Evolutionary conservation across 2,797 vertebrate genomes (phyloP).

Genomic region (Esox lucius): DNA sequence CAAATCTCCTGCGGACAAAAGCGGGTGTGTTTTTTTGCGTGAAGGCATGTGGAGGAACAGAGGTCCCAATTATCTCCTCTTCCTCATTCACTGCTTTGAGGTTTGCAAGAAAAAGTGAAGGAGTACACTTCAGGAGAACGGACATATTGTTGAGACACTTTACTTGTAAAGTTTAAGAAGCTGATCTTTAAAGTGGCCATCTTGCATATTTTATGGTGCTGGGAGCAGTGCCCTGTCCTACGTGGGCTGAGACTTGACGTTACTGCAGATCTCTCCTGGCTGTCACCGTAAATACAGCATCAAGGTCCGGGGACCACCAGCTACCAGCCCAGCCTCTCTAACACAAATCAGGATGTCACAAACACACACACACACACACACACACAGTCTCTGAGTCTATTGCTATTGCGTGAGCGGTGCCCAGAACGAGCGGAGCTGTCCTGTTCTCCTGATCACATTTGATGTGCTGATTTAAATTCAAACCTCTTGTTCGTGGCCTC

Average conservation of each 20-base stretch:
- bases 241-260: background rate
- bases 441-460: conserved; percentile 19
- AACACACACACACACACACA: background rate
- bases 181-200: background rate
- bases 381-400: background rate
- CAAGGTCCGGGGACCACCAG: background rate
- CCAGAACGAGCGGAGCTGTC: background rate
- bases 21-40: background rate
- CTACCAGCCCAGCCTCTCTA: background rate
- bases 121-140: background rate
- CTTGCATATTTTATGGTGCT: background rate
- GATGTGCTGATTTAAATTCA: conserved; percentile 31
- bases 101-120: background rate
- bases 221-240: background rate
- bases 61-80: background rate
- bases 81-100: background rate
- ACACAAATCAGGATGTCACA: background rate
- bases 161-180: conserved; percentile 1
- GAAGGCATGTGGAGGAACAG: background rate
- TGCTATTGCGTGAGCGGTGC: background rate
- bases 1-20: background rate
- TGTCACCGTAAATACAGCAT: background rate
- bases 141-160: background rate
- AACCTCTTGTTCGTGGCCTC: conserved; percentile 15
- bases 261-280: background rate